Evolutionary conservation across 2,888 invertebrate genomes (phyloP), one percentile per base, ranked within the genome.

Genomic region (Drosophila mayaguana): DNA sequence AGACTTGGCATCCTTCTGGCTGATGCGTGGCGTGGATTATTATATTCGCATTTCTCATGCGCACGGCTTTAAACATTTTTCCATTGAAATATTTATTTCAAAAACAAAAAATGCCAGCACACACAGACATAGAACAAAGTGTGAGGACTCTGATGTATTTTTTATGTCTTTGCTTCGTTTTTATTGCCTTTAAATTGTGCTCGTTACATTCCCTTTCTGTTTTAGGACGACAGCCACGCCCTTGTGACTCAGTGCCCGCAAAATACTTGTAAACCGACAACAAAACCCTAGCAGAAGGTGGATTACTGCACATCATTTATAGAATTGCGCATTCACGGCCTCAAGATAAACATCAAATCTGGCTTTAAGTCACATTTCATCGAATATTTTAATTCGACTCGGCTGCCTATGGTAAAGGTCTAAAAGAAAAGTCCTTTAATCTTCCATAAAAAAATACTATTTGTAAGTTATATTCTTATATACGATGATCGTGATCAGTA

Each of bases 11-110:
- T 43, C 53, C 59, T 70, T 62, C 59, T 38, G 70, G 70, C 54
- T 68, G 66, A 60, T 67, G 71, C 62, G 71, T 71, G 64, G 72
- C 73, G 62, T 72, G 83, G 86, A 84, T 84, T 84, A 84, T 84
- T 84, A 86, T 83, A 88, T 88, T 86, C 89, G 81, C 83, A 83
- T 84, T 84, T 84, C 77, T 84, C 86, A 84, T 68, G 78, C 65
- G 63, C 67, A 61, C 68, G 68, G 67, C 80, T 78, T 78, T 76
- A 76, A 80, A 60, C 69, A 80, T 69, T 69, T 76, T 36, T 60
- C 59, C 77, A 80, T 72, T 78, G 76, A 78, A 75, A 72, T 79
- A 79, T 75, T 75, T 78, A 79, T 78, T 75, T 72, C 45, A 45
- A 68, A 60, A 78, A 76, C 64, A 64, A 64, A 63, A 70, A 51